Evolutionary conservation across 2,888 invertebrate genomes (phyloP), one percentile per base, ranked within the genome.

Genomic region (Mystacides longicornis): DNA sequence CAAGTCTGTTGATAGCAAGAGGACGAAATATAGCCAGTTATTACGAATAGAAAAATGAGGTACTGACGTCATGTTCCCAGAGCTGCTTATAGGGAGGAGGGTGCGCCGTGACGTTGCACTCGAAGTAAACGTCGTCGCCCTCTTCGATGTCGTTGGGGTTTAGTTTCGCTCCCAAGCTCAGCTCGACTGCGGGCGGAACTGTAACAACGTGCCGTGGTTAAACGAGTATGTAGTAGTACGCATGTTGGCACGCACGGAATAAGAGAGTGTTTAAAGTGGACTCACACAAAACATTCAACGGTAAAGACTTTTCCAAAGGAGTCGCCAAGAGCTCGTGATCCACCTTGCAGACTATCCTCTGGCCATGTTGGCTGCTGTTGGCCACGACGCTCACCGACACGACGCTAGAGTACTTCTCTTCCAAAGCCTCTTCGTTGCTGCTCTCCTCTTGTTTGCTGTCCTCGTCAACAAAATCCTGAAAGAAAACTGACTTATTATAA

Each of bases 321-420:
- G 81, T 80, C 20, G 85, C 84, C 59, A 85, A 71, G 49, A 81
- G 78, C 47, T 85, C 86, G 67, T 87, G 87, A 65, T 82, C 81
- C 4, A 86, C 87, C 61, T 85, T 82, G 66, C 88, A 88, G 11
- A 82, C 83, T 69, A 69, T 69, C 63, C 64, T 66, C 64, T 65
- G 65, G 61, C 65, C 63, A 52, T 64, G 64, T 63, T 65, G 65
- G 61, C 62, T 63, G 62, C 65, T 65, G 60, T 61, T 58, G 37
- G 63, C 61, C 47, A 60, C 59, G 55, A 62, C 50, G 43, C 56
- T 54, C 23, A 53, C 54, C 46, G 48, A 60, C 48, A 58, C 56
- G 11, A 61, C 63, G 42, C 60, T 63, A 57, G 54, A 56, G 47
- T 59, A 54, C 54, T 61, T 50, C 59, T 43, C 45, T 11, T 51